Conservation (phyloP, 1,140 invertebrate species). For the Drosophila repleta region DNA sequence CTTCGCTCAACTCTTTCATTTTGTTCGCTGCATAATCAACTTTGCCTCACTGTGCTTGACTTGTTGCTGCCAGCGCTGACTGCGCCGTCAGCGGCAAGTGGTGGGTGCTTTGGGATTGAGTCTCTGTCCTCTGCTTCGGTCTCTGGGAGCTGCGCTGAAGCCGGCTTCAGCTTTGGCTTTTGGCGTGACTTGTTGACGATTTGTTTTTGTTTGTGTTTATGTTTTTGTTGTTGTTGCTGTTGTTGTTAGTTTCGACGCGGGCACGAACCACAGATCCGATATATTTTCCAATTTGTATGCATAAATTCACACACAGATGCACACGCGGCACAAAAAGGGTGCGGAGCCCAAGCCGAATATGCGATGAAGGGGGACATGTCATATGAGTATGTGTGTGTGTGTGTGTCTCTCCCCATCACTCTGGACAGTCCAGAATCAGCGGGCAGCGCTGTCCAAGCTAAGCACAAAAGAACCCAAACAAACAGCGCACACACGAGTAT, state of each 20-base stretch:
- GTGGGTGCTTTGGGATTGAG: slow-evolving; percentile 39
- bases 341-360: slow-evolving; percentile 3
- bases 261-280: slow-evolving; percentile 83
- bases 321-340: slow-evolving; percentile 23
- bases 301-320: slow-evolving; percentile 74
- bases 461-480: slow-evolving; percentile 49
- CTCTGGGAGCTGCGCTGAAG: slow-evolving; percentile 39
- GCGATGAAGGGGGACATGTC: neutral
- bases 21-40: neutral
- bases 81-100: slow-evolving; percentile 32
- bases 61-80: slow-evolving; percentile 62
- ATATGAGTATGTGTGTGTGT: neutral
- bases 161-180: slow-evolving; percentile 70
- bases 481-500: slow-evolving; percentile 26
- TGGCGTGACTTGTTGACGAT: slow-evolving; percentile 80
- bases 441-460: slow-evolving; percentile 58
- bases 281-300: slow-evolving; percentile 83
- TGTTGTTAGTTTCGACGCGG: slow-evolving; percentile 36
- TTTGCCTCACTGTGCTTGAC: slow-evolving; percentile 49
- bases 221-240: slow-evolving; percentile 55
- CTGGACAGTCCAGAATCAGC: slow-evolving; percentile 18
- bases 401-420: slow-evolving; percentile 10
- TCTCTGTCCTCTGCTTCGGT: slow-evolving; percentile 8
- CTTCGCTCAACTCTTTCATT: neutral
- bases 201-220: slow-evolving; percentile 54